Evolutionary conservation across 1,140 invertebrate genomes (phyloP), one percentile per base, ranked within the genome.

Genomic region (Matsumurasca onukii): DNA sequence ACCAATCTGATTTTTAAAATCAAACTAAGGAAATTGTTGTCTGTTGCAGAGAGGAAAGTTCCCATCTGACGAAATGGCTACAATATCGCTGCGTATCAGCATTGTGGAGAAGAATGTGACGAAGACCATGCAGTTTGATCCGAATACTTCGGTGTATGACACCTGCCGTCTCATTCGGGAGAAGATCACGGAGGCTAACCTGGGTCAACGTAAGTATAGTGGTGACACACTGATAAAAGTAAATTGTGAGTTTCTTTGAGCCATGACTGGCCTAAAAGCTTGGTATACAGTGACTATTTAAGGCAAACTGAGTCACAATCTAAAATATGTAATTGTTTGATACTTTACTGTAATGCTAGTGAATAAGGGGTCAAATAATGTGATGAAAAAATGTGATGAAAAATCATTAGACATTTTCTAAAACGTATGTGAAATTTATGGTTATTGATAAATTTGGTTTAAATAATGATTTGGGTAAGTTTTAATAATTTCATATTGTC

Each of bases 121-220:
- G 72, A 98, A 98, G 85, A 98, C 95, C 72, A 97, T 99, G 85
- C 94, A 98, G 81, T 98, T 99, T 80, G 94, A 98, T 80, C 93
- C 95, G 15, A 89, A 91, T 73, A 97, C 91, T 57, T 89, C 91
- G 61, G 93, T 98, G 34, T 97, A 94, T 81, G 96, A 99, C 82
- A 95, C 96, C 3, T 98, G 96, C 80, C 86, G 89, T 77, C 89
- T 97, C 73, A 98, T 99, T 74, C 83, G 95, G 71, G 97, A 99
- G 79, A 98, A 98, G 82, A 90, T 97, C 52, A 84, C 91, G 3
- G 96, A 98, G 79, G 91, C 91, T 20, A 92, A 89, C 76, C 83
- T 89, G 72, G 92, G 89, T 75, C 89, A 93, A 84, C 86, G 92
- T 95, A 82, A 88, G 86, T 85, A 59, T 20, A 30, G 20, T 27